Evolutionary conservation across 2,888 invertebrate species (phyloP), one percentile per base, ranked within the genome.

Genomic region (Uloborus plumipes): DNA sequence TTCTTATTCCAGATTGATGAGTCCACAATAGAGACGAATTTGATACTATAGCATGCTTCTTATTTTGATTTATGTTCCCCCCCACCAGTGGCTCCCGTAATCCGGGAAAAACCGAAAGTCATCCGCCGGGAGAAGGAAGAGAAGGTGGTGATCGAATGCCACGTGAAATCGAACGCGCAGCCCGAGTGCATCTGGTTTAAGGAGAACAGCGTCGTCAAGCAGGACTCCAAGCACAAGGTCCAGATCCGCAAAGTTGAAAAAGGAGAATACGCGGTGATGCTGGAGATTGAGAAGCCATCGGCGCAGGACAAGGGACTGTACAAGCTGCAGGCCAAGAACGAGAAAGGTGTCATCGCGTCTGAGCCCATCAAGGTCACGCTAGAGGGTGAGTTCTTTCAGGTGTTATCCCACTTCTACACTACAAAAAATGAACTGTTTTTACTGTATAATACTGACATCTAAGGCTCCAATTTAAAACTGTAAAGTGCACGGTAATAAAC

Each of bases 111-210:
- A 89, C 97, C 97, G 74, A 95, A 93, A 91, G 94, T 96, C 87
- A 94, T 97, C 87, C 95, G 95, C 89, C 94, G 97, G 88, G 92
- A 96, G 87, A 97, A 97, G 89, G 96, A 95, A 91, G 86, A 87
- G 73, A 95, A 95, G 86, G 94, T 98, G 86, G 93, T 97, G 86
- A 95, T 98, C 89, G 97, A 97, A 90, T 97, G 97, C 89, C 93
- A 94, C 89, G 95, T 98, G 84, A 93, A 95, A 89, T 97, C 97
- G 87, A 95, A 95, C 90, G 96, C 97, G 88, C 94, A 95, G 87
- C 98, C 98, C 13, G 93, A 94, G 85, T 95, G 97, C 88, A 94
- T 94, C 58, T 98, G 98, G 98, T 97, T 93, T 90, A 96, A 96
- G 88, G 97, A 97, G 90, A 90, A 92, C 20, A 92, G 91, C 86